Evolutionary conservation across 2,888 invertebrate genomes (phyloP), one percentile per base, ranked within the genome.

Genomic region (Lucinisca nassula): DNA sequence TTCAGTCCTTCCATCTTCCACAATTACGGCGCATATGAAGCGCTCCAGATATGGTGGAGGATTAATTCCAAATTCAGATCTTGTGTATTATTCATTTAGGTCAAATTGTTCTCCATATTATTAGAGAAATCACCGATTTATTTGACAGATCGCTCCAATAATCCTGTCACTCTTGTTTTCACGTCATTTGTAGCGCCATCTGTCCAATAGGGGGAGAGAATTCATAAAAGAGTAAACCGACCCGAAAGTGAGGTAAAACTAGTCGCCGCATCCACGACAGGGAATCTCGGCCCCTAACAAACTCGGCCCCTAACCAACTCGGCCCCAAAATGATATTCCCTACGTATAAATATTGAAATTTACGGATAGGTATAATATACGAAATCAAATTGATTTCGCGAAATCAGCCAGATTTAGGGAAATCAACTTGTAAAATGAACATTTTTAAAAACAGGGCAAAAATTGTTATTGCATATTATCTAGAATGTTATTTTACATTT

Each of bases 1-100:
- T 90, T 88, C 55, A 92, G 92, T 40, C 92, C 93, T 61, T 95
- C 94, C 95, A 95, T 95, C 80, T 24, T 85, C 74, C n/a, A 40
- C 21, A 38, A 35, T 51, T 51, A 37, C 30, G 75, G 32, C 27
- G 51, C 32, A 24, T 49, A 10, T 4, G 27, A 49, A 24, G 32
- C 32, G 17, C 45, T 49, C 75, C 75, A 32, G 21, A 24, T 14
- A 27, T 30, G 51, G 49, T 49, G 49, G 45, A 75, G 27, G 51
- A 45, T 21, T 32, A 32, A 14, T 30, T 49, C 24, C 21, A n/a
- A 32, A 49, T 49, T 32, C 27, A n/a, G 21, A 2, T 17, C 27
- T 27, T 30, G 27, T n/a, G n/a, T 21, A 12, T 32, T 17, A 75
- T 49, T 45, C 75, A 75, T 75, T 75, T 75, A 75, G 49, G 75